phyloP scores from a whole-genome alignment of 2,113 vertebrate species.

The Pteruthius melanotis region DNA sequence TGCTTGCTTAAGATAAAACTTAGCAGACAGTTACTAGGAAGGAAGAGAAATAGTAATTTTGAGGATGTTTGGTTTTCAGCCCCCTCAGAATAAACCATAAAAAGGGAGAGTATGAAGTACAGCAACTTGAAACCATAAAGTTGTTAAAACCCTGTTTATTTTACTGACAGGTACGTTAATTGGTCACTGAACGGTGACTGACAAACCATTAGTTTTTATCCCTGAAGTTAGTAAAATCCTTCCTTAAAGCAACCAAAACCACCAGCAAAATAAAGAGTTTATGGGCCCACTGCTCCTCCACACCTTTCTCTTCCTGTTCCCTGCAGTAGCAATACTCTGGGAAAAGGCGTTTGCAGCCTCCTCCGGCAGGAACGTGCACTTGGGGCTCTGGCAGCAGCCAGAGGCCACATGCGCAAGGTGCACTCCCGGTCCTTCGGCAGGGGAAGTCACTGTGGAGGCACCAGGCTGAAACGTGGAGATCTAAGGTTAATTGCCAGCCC shows the following conservation, averaged over 20 bases:
- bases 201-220: not conserved
- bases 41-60: not conserved
- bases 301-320: not conserved
- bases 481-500: not conserved
- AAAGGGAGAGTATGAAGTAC: not conserved
- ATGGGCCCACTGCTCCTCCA: accelerated
- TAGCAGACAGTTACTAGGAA: not conserved
- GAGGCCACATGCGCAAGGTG: accelerated
- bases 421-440: accelerated
- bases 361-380: not conserved
- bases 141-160: not conserved
- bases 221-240: not conserved
- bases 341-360: not conserved
- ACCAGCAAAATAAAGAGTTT: not conserved
- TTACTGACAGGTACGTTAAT: accelerated
- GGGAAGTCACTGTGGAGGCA: not conserved
- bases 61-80: not conserved
- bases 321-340: accelerated
- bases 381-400: accelerated
- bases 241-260: not conserved
- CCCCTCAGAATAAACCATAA: not conserved
- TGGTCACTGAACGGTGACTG: not conserved
- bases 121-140: not conserved
- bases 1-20: not conserved
- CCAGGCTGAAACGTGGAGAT: accelerated